A percentile compares a stretch with the other conserved stretches of the same genome.
Conservation (phyloP, 2,113 vertebrate genomes). For the Ageneiosus marmoratus region DNA sequence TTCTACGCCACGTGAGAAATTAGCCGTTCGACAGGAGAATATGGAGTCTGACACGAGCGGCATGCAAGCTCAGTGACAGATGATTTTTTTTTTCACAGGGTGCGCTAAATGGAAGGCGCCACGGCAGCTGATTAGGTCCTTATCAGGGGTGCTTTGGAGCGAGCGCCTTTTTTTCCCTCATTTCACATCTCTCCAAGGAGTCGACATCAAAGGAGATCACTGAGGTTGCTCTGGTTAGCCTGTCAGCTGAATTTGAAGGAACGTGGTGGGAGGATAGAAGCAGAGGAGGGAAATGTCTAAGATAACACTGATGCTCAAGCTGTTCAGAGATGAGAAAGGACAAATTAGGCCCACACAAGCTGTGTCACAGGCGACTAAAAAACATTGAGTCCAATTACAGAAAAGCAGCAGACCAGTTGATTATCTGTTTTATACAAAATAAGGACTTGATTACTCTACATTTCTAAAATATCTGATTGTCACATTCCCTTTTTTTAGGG, state of each 20-base stretch:
- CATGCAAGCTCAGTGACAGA: slow-evolving; percentile 49
- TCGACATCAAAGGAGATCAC: slow-evolving; percentile 52
- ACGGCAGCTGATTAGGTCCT: slow-evolving; percentile 54
- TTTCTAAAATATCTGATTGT: slow-evolving; percentile 12
- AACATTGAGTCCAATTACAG: slow-evolving; percentile 46
- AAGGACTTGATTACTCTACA: slow-evolving; percentile 12
- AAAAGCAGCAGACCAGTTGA: slow-evolving; percentile 17
- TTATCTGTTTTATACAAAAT: slow-evolving; percentile 29
- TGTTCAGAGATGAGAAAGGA: slow-evolving; percentile 49
- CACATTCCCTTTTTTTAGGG: neutral
- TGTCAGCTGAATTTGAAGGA: slow-evolving; percentile 48
- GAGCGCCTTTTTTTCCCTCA: slow-evolving; percentile 38
- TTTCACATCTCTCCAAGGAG: slow-evolving; percentile 52
- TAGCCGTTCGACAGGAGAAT: slow-evolving; percentile 49
- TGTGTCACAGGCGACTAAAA: slow-evolving; percentile 42
- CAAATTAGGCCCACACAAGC: slow-evolving; percentile 39
- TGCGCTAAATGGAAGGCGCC: slow-evolving; percentile 54
- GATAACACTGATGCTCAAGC: slow-evolving; percentile 55
- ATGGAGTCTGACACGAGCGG: slow-evolving; percentile 51
- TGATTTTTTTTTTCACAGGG: slow-evolving; percentile 47
- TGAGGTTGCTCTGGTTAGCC: slow-evolving; percentile 41
- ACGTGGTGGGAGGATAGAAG: slow-evolving; percentile 42
- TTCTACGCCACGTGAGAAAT: slow-evolving; percentile 48
- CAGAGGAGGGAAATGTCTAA: slow-evolving; percentile 46
- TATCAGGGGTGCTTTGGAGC: slow-evolving; percentile 50